Evolutionary conservation across 2,113 vertebrate genomes (phyloP), one percentile per base, ranked within the genome.

Genomic region (Recurvirostra avosetta): DNA sequence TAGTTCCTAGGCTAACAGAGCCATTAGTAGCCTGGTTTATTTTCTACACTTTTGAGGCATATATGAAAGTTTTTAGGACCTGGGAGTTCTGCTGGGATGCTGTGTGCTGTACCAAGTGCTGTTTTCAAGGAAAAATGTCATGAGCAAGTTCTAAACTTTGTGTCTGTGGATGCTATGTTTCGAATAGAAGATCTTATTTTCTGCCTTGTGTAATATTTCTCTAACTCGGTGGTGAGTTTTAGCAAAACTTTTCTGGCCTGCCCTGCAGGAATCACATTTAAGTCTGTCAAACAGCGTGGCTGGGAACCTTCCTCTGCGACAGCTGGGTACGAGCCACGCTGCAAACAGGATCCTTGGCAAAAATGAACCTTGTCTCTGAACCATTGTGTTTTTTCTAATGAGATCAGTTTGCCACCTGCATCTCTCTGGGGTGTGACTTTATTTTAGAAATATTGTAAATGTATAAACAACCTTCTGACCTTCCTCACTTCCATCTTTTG

Each of bases 331-430:
- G 41, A 88, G 53, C 83, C 78, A 62, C 25, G 30, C 41, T 92
- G 88, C 58, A 89, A 95, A 92, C 88, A 92, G 94, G 88, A 86
- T 94, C 63, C 38, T 76, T 74, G 61, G 63, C 34, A 84, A 82
- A 92, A 92, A 83, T 7, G 1, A 68, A 36, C 65, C 26, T 56
- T 59, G 27, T 43, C 43, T 94, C 43, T 86, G 56, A 71, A 70
- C 53, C 71, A 91, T 76, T 95, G 89, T 97, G 74, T n/a, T 56
- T 85, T 94, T 88, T 86, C 77, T 85, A 58, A 79, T 87, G 84
- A 85, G 78, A 85, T 95, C 81, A 55, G 49, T 94, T 85, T 79
- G 96, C 84, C 96, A 97, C 94, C 92, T 97, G 91, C 91, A 78
- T 67, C 41, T 90, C 63, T 66, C 71, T 38, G 71, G 45, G 32